Base-by-base conservation (phyloP, 2,113 vertebrate genomes). In the Oxygymnocypris stewartii region DNA sequence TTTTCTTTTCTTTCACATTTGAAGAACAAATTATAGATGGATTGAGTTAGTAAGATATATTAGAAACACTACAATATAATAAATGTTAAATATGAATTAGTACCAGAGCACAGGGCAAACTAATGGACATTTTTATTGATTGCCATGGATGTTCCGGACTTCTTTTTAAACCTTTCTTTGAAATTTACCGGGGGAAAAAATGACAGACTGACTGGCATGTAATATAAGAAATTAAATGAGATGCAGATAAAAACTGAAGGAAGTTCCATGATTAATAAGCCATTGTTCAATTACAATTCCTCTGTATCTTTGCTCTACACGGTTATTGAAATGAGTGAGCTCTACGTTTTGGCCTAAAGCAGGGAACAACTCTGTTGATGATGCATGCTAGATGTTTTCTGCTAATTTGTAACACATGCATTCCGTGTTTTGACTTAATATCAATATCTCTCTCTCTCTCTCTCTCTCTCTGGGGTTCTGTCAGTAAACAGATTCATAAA, bases 401-500 rank as follows among this genome's bases (percentile, higher is more conserved):
- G 31, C 71, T 85, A 85, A 87, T 85, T 85, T 63, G 77, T 81
- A 84, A 86, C 57, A 84, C 86, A 86, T 81, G 84, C 37, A n/a
- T 65, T 88, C 73, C 76, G 31, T 86, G 84, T 84, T 63, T 75
- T 67, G 80, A 80, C 40, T 79, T 84, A n/a, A 77, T n/a, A n/a
- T n/a, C n/a, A n/a, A n/a, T n/a, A n/a, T n/a, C 35, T 44, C 31
- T 87, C 65, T 59, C 78, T 37, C 35, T 23, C 31, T 12, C 54
- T 57, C 40, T 69, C 57, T 42, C 84, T 78, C 83, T 63, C 86
- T 86, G 84, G 47, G 57, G 25, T 54, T 84, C 76, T 84, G 85
- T 84, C 76, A 87, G 81, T 63, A 49, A 82, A 87, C 82, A 85
- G 59, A 77, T 87, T 85, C 63, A 89, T 87, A 89, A 81, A 87